Evolutionary conservation across 2,797 vertebrate species (phyloP).

Genomic region (Parambassis ranga): DNA sequence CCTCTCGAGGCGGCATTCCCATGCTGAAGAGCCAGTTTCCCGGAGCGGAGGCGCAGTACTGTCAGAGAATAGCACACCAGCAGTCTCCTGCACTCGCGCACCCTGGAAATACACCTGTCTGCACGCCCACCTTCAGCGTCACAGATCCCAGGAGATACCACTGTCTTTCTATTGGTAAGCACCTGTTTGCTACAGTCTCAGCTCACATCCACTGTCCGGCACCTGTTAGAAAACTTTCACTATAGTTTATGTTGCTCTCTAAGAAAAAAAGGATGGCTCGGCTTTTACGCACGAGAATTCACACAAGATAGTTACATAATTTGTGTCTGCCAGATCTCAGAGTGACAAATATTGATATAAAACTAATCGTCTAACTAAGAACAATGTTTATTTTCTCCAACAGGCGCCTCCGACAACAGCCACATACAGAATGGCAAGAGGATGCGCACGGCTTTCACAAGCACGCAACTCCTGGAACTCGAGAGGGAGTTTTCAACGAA

Average conservation of each 20-base stretch:
- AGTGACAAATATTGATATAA: background rate
- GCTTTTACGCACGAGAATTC: constrained; percentile 41
- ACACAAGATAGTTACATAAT: background rate
- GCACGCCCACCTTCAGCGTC: constrained; percentile 89
- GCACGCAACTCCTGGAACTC: constrained; percentile 96
- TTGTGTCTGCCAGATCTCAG: background rate
- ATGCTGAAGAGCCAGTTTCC: constrained; percentile 90
- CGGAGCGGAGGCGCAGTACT: constrained; percentile 86
- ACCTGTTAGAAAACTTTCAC: background rate
- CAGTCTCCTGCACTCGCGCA: constrained; percentile 85
- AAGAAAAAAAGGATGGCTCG: background rate
- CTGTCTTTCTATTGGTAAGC: constrained; percentile 94
- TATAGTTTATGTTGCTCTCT: background rate
- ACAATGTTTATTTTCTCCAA: background rate
- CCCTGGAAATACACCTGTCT: constrained; percentile 78
- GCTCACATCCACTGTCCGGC: background rate
- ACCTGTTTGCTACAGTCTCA: constrained; percentile 19
- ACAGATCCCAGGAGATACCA: constrained; percentile 95
- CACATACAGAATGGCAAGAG: constrained; percentile 95
- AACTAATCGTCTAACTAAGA: background rate
- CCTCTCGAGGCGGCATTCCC: constrained; percentile 84
- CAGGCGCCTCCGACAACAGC: constrained; percentile 86
- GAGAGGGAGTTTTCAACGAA: constrained; percentile 98
- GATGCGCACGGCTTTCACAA: constrained; percentile 98
- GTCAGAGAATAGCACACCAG: constrained; percentile 85